Percentiles rank a stretch among this genome's conserved stretches.
Conservation (phyloP, 2,797 vertebrate genomes). For the Eulemur rubriventer region DNA sequence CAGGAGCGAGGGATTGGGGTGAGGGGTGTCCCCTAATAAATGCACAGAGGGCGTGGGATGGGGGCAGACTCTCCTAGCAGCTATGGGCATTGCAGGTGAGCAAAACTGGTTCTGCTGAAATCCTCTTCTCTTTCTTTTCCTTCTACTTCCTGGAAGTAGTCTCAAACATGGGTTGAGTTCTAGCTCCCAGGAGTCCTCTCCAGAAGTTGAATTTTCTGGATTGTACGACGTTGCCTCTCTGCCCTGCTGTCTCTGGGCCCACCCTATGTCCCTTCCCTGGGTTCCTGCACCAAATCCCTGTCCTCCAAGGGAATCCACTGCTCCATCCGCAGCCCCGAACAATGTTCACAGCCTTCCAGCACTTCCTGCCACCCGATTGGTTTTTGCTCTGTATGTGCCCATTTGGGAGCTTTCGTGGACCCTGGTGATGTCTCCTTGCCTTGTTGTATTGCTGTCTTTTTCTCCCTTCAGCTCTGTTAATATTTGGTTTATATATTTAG, state of each 20-base stretch:
- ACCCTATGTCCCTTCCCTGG: not conserved
- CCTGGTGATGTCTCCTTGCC: rapidly evolving
- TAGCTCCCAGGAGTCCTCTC: not conserved
- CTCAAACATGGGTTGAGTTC: not conserved
- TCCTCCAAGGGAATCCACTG: not conserved
- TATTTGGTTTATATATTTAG: not conserved
- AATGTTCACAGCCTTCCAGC: not conserved
- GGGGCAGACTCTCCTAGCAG: not conserved
- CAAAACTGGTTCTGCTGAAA: not conserved
- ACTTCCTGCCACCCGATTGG: not conserved
- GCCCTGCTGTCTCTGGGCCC: not conserved
- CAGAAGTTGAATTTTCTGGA: not conserved
- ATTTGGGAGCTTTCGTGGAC: not conserved
- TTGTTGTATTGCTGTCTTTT: rapidly evolving
- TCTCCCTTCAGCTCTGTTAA: not conserved
- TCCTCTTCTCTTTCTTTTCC: not conserved
- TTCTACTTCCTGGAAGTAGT: not conserved
- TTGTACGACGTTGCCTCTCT: not conserved
- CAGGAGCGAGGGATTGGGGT: not conserved
- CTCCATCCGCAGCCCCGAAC: not conserved
- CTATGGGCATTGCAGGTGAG: not conserved
- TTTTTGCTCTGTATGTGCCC: rapidly evolving
- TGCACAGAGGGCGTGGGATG: not conserved
- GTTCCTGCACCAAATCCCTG: not conserved
- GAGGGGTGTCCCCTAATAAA: not conserved